These are phyloP conservation scores for Drosophila mauritiana DNA, from an alignment of 1,140 invertebrate species.

Conservation along the genomic window DNA sequence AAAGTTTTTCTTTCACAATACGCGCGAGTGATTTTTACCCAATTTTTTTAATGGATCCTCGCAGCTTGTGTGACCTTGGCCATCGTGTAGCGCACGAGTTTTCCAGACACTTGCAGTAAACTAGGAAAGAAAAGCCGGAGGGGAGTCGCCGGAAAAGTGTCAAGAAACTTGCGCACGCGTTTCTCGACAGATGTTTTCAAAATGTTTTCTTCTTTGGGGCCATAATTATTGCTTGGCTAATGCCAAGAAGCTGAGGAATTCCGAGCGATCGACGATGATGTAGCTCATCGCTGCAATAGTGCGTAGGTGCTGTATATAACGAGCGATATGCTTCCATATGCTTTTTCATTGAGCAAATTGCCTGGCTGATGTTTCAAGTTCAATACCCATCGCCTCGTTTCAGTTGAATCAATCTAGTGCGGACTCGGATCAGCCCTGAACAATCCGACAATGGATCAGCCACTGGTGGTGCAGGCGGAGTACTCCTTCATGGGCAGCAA, in stretches of 20 bases:
- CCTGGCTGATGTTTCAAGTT: conserved; percentile 70
- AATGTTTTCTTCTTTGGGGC: conserved; percentile 39
- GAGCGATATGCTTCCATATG: conserved; percentile 12
- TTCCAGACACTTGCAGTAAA: conserved; percentile 59
- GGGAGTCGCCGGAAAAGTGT: conserved; percentile 47
- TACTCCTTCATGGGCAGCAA: conserved; percentile 97
- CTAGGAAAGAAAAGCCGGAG: not conserved
- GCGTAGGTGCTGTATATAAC: conserved; percentile 50
- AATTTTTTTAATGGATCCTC: conserved; percentile 38
- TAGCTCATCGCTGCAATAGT: conserved; percentile 42
- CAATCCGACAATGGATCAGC: conserved; percentile 85
- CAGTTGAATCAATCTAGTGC: conserved; percentile 57
- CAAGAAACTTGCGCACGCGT: conserved; percentile 60
- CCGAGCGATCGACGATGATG: conserved; percentile 19
- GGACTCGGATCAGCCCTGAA: conserved; percentile 36
- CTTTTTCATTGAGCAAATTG: conserved; percentile 34
- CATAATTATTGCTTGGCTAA: conserved; percentile 47
- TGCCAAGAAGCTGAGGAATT: conserved; percentile 47
- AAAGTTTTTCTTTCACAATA: conserved; percentile 27
- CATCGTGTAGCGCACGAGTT: conserved; percentile 40
- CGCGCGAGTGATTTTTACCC: conserved; percentile 23
- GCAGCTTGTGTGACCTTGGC: conserved; percentile 58
- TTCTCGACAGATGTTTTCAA: conserved; percentile 56
- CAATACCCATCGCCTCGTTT: conserved; percentile 38
- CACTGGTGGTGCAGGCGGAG: conserved; percentile 93